These are phyloP conservation scores for Athene cunicularia DNA, from an alignment of 2,113 vertebrate genomes.

Conservation along the genomic window DNA sequence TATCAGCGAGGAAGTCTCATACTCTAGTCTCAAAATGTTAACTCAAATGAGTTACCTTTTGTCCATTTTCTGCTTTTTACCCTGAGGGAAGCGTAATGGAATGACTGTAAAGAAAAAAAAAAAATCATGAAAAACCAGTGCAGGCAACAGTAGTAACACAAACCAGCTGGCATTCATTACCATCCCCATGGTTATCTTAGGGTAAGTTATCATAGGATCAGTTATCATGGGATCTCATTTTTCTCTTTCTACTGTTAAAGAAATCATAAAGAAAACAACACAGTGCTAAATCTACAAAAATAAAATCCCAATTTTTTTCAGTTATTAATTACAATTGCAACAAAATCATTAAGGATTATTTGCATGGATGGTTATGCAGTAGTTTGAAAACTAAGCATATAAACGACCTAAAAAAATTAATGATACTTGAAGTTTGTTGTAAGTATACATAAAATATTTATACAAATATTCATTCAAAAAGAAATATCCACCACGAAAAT, in stretches of 20 bases:
- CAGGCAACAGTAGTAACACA: not conserved
- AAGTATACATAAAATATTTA: not conserved
- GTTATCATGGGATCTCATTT: not conserved
- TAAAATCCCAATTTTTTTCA: not conserved
- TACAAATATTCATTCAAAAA: not conserved
- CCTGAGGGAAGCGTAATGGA: slow-evolving; percentile 89
- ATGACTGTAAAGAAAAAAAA: slow-evolving; percentile 77
- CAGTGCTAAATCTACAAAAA: not conserved
- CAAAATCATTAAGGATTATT: not conserved
- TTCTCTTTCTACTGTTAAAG: not conserved
- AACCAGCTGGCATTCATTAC: not conserved
- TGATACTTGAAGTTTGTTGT: not conserved
- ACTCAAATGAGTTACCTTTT: slow-evolving; percentile 79
- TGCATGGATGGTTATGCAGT: not conserved
- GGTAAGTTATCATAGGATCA: not conserved
- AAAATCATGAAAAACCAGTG: not conserved
- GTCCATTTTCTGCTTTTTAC: slow-evolving; percentile 90
- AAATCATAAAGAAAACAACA: not conserved
- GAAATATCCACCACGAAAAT: not conserved
- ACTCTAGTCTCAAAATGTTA: not conserved
- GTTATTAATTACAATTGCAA: not conserved
- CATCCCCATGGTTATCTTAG: not conserved
- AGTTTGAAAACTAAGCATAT: not conserved
- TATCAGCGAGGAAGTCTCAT: not conserved
- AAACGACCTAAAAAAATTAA: not conserved